Evolutionary conservation across 1,140 invertebrate genomes (phyloP).

Genomic region (Panagrolaimus sp.): DNA sequence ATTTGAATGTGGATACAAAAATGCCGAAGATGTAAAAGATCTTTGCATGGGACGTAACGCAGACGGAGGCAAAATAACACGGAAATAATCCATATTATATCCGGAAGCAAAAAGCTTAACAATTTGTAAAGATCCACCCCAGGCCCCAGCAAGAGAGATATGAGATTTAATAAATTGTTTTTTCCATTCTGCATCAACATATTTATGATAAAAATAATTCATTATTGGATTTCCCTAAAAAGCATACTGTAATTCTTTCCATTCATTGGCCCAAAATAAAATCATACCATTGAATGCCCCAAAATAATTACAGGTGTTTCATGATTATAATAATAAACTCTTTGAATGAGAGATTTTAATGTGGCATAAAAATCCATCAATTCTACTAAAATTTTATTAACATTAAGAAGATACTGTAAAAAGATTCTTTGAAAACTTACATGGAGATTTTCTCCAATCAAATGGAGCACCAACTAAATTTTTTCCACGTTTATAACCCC

Average conservation of each 20-base stretch:
- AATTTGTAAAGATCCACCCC: slow-evolving; percentile 77
- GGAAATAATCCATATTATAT: slow-evolving; percentile 80
- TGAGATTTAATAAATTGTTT: slow-evolving; percentile 77
- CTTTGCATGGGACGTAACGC: slow-evolving; percentile 79
- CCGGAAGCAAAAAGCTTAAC: slow-evolving; percentile 79
- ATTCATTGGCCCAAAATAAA: slow-evolving; percentile 66
- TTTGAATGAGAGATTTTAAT: slow-evolving; percentile 76
- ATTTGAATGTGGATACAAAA: slow-evolving; percentile 77
- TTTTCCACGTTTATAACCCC: slow-evolving; percentile 75
- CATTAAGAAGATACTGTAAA: slow-evolving; percentile 9
- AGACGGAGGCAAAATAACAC: slow-evolving; percentile 70
- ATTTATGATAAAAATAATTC: slow-evolving; percentile 75
- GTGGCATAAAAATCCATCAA: slow-evolving; percentile 75
- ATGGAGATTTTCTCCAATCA: slow-evolving; percentile 71
- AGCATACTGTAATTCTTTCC: not conserved
- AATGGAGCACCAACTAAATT: slow-evolving; percentile 84
- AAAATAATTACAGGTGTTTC: slow-evolving; percentile 75
- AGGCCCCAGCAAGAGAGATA: slow-evolving; percentile 82
- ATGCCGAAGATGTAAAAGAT: slow-evolving; percentile 85
- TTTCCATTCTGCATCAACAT: slow-evolving; percentile 71
- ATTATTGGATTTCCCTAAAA: slow-evolving; percentile 12
- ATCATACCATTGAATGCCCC: slow-evolving; percentile 89
- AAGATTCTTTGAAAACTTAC: too few species aligned
- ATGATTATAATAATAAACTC: slow-evolving; percentile 75
- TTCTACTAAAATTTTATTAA: slow-evolving; percentile 72